These are phyloP conservation scores for Ophion costatus DNA, from an alignment of 2,888 invertebrate species.

Conservation along the genomic window DNA sequence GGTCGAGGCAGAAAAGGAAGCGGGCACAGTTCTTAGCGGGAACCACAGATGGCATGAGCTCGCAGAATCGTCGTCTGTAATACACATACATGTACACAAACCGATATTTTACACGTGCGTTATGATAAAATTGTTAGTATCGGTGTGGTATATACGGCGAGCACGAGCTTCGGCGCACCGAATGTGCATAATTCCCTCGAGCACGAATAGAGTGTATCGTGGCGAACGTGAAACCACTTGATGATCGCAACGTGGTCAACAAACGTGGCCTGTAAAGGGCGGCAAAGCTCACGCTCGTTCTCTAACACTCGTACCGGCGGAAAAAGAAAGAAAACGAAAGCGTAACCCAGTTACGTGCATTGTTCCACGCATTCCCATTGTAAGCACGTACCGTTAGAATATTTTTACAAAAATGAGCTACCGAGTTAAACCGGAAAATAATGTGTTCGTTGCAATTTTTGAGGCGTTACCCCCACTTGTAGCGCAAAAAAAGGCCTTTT, in stretches of 20 bases:
- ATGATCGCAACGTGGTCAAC: constrained; percentile 35
- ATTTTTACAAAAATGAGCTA: constrained; percentile 1
- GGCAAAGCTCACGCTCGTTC: constrained; percentile 26
- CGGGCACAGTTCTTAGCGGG: constrained; percentile 68
- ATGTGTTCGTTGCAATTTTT: background rate
- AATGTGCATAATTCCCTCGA: background rate
- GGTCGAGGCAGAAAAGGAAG: background rate
- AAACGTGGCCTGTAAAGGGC: constrained; percentile 6
- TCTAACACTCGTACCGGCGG: constrained; percentile 1
- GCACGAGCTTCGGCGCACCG: background rate
- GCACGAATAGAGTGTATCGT: constrained; percentile 1
- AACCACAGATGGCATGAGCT: constrained; percentile 80
- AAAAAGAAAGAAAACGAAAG: constrained; percentile 30
- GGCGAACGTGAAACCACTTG: constrained; percentile 34
- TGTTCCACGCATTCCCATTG: constrained; percentile 53
- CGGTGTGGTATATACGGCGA: background rate
- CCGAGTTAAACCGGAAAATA: background rate
- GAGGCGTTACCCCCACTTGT: too few species aligned
- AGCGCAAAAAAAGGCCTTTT: too few species aligned
- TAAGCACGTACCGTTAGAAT: constrained; percentile 28
- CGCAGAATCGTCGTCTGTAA: constrained; percentile 63
- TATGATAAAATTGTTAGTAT: background rate
- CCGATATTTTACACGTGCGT: constrained; percentile 5
- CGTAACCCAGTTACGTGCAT: constrained; percentile 65
- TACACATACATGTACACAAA: background rate